Evolutionary conservation across 2,888 invertebrate species (phyloP), one percentile per base, ranked within the genome.

Genomic region (Morpho deidamia): DNA sequence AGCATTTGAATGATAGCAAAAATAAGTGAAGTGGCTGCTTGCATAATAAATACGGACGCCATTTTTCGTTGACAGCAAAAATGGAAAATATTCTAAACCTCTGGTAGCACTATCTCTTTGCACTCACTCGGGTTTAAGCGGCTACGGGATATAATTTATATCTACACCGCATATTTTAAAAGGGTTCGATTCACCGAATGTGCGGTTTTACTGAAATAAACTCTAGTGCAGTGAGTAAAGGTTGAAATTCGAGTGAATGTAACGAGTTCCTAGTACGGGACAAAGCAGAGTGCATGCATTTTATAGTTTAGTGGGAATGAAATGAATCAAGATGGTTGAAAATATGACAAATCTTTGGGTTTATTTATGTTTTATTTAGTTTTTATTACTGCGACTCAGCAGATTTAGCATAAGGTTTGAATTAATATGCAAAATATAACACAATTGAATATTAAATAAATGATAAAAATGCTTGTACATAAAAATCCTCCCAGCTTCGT

Each of bases 131-230:
- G 61, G 66, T 63, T 71, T 69, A 69, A 68, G 64, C 68, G 68
- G 64, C 65, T 63, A 58, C 61, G 61, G 67, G 68, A 65, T 68
- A 70, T 69, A 72, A 71, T 70, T 73, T 71, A 73, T 72, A 69
- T 64, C 61, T 59, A 58, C 56, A 56, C 58, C 55, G 40, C 56
- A 58, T 58, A 63, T 60, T 63, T 61, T 53, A 51, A 58, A 66
- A 70, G 65, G 64, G 62, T 63, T 61, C 59, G 62, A 69, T 62
- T 59, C 38, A 47, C 55, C 55, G 8, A n/a, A 7, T 11, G 12
- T 34, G 9, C 7, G 9, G 7, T 11, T 48, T 40, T 33, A 53
- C 14, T 9, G 61, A 54, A 54, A 44, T 52, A 41, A 38, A 61
- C 62, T 58, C 11, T 59, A 53, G 7, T 9, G 1, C 8, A n/a